A percentile compares a stretch with the other conserved stretches of the same genome.
phyloP scores from a whole-genome alignment of 2,888 invertebrate genomes.

The Gisinianus flammeolus region DNA sequence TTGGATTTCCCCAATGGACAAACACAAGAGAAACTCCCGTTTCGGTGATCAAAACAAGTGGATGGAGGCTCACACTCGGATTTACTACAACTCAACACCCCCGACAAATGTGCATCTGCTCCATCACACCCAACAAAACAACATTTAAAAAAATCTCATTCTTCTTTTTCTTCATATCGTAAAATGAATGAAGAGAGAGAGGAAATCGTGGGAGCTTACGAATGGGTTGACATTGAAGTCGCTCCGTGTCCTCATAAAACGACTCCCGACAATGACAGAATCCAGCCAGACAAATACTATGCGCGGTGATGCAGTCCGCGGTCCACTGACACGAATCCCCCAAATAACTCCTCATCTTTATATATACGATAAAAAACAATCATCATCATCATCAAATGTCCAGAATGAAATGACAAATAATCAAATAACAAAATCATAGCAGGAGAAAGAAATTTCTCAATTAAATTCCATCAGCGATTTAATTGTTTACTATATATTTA shows the following conservation, averaged over 20 bases:
- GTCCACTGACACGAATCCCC: constrained; percentile 80
- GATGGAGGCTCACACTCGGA: constrained; percentile 50
- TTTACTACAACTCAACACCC: constrained; percentile 53
- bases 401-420: too few species aligned
- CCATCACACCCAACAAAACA: too few species aligned
- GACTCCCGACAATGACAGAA: constrained; percentile 77
- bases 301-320: constrained; percentile 72
- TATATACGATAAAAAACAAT: background rate
- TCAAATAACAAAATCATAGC: too few species aligned
- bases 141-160: too few species aligned
- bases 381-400: too few species aligned
- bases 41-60: constrained; percentile 56
- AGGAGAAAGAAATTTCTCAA: too few species aligned
- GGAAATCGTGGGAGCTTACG: constrained; percentile 63
- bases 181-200: too few species aligned
- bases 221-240: constrained; percentile 69
- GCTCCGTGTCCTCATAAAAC: constrained; percentile 70
- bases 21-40: constrained; percentile 56
- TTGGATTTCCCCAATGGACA: constrained; percentile 55
- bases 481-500: too few species aligned
- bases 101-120: constrained; percentile 54
- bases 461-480: too few species aligned
- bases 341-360: constrained; percentile 71
- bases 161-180: too few species aligned
- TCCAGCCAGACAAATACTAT: constrained; percentile 75